A percentile compares a stretch with the other conserved stretches of the same genome.
phyloP scores from a whole-genome alignment of 2,113 vertebrate species.

The Morone chrysops region DNA sequence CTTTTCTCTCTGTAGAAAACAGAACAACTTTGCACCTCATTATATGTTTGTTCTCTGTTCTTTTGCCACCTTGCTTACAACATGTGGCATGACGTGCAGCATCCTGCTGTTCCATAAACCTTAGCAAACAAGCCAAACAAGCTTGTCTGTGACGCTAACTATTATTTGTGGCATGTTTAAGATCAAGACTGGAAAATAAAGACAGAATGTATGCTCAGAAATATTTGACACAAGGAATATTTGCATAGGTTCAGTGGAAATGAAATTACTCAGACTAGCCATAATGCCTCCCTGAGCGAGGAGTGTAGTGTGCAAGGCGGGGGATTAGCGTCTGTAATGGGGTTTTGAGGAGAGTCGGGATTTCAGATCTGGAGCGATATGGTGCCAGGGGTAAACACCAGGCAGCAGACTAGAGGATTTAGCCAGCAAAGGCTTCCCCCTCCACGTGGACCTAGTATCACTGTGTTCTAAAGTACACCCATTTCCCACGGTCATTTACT shows the following conservation, averaged over 20 bases:
- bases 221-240: slow-evolving; percentile 40
- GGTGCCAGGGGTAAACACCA: slow-evolving; percentile 77
- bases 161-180: slow-evolving; percentile 11
- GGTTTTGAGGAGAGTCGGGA: slow-evolving; percentile 79
- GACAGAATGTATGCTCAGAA: slow-evolving; percentile 1
- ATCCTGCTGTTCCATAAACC: slow-evolving; percentile 31
- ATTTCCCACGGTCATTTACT: slow-evolving; percentile 80
- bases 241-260: slow-evolving; percentile 53
- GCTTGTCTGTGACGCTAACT: slow-evolving; percentile 8
- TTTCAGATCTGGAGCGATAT: slow-evolving; percentile 80
- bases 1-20: not conserved
- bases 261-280: slow-evolving; percentile 61
- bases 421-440: slow-evolving; percentile 64
- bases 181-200: slow-evolving; percentile 24
- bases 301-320: slow-evolving; percentile 46
- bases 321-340: slow-evolving; percentile 81
- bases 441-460: slow-evolving; percentile 66
- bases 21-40: slow-evolving; percentile 18
- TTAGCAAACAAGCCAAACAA: slow-evolving; percentile 31
- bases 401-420: slow-evolving; percentile 73
- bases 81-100: not conserved
- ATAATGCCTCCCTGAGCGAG: slow-evolving; percentile 59
- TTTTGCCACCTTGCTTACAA: not conserved
- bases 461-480: slow-evolving; percentile 69
- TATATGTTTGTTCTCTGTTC: slow-evolving; percentile 20